These are phyloP conservation scores for Callitettix versicolor DNA, from an alignment of 1,140 invertebrate genomes.

Conservation along the genomic window DNA sequence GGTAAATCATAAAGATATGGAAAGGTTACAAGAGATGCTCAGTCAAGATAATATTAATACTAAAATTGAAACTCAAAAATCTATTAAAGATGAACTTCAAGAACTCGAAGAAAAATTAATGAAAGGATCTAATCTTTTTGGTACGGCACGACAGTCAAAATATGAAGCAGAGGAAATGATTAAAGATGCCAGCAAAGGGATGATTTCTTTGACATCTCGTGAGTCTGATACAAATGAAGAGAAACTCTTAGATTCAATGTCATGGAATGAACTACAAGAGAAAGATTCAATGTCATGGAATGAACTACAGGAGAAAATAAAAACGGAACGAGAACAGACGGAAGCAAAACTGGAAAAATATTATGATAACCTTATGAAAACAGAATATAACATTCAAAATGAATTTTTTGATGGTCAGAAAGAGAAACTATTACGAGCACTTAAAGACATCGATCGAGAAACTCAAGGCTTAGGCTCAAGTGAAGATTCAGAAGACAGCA, in stretches of 20 bases:
- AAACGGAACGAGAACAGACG: not conserved
- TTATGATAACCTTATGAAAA: conserved; percentile 4
- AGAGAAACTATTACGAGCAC: conserved; percentile 5
- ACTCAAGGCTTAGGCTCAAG: not conserved
- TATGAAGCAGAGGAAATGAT: not conserved
- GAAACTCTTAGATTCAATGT: not conserved
- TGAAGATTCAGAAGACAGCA: not conserved
- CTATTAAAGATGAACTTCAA: conserved; percentile 9
- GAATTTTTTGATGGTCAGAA: conserved; percentile 3
- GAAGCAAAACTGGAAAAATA: conserved; percentile 12
- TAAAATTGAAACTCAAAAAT: conserved; percentile 8
- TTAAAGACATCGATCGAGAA: conserved; percentile 14
- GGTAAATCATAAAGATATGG: not conserved
- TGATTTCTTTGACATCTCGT: not conserved
- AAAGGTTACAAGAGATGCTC: not conserved
- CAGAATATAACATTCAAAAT: not conserved
- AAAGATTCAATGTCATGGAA: conserved; percentile 5
- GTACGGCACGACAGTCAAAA: not conserved
- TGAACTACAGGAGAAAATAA: conserved; percentile 14
- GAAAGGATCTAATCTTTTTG: not conserved
- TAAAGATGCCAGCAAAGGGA: not conserved
- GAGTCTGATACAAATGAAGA: conserved; percentile 1
- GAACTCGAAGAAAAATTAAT: conserved; percentile 10
- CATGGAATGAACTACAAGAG: not conserved
- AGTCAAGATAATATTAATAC: not conserved